Percentiles rank a stretch among this genome's conserved stretches.
These are phyloP conservation scores for Crotophaga sulcirostris DNA, from an alignment of 2,113 vertebrate species.

Conservation along the genomic window DNA sequence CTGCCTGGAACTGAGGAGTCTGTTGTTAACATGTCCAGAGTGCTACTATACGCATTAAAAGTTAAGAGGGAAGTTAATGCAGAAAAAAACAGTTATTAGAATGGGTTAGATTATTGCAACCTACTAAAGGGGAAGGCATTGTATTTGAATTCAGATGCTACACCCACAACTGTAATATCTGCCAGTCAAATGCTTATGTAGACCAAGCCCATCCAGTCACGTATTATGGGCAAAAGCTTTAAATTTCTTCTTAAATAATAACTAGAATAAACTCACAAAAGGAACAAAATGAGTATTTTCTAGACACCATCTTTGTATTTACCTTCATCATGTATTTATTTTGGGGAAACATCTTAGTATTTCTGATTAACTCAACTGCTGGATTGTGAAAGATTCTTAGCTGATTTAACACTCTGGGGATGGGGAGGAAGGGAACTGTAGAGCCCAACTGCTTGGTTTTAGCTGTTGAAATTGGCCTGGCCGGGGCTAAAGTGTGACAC, in stretches of 20 bases:
- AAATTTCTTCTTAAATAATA: no score
- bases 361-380: slow-evolving; percentile 16
- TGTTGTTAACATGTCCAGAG: background rate
- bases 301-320: background rate
- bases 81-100: background rate
- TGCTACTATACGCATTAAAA: background rate
- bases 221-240: background rate
- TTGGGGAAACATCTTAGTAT: background rate
- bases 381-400: background rate
- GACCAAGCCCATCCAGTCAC: background rate
- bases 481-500: no score
- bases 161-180: background rate
- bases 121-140: background rate
- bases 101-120: background rate
- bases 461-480: no score
- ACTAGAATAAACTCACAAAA: background rate
- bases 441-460: no score
- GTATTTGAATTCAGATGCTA: background rate
- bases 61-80: background rate
- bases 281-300: background rate
- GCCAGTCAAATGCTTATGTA: background rate
- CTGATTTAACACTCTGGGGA: background rate
- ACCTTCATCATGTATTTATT: background rate
- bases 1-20: background rate
- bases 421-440: no score